Conservation (phyloP, 2,888 invertebrate species). For the Papilio protenor region DNA sequence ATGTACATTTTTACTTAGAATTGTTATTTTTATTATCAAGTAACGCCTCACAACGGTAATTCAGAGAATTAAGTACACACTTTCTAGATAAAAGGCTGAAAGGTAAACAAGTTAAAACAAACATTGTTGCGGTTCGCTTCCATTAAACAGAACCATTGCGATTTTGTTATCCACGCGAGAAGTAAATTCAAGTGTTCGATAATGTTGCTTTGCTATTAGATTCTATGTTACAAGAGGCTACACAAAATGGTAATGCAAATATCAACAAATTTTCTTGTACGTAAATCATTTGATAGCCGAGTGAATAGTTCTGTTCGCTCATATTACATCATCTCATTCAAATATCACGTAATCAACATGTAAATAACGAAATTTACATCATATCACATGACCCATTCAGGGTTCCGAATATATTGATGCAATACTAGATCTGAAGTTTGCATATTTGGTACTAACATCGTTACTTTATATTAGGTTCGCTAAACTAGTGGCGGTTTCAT, state of each 20-base stretch:
- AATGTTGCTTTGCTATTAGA: not conserved
- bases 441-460: not conserved
- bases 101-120: slow-evolving; percentile 6
- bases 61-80: slow-evolving; percentile 16
- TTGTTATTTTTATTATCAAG: slow-evolving; percentile 12
- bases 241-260: not conserved
- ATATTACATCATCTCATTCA: not conserved
- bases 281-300: not conserved
- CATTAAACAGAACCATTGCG: not conserved
- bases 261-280: not conserved
- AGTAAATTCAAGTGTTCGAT: not conserved
- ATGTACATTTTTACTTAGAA: slow-evolving; percentile 6
- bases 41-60: not conserved
- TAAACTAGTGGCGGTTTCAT: not conserved
- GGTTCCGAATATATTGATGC: not conserved
- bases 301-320: not conserved
- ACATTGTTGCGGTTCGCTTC: slow-evolving; percentile 3
- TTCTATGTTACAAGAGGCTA: not conserved
- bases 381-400: not conserved
- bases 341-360: not conserved
- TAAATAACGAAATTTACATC: slow-evolving; percentile 13
- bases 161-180: not conserved
- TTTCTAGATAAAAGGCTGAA: slow-evolving; percentile 3
- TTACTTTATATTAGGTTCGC: not conserved
- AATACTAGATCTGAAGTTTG: not conserved